These are phyloP conservation scores for Apodemia hepburni DNA, from an alignment of 2,888 invertebrate species.

Conservation along the genomic window DNA sequence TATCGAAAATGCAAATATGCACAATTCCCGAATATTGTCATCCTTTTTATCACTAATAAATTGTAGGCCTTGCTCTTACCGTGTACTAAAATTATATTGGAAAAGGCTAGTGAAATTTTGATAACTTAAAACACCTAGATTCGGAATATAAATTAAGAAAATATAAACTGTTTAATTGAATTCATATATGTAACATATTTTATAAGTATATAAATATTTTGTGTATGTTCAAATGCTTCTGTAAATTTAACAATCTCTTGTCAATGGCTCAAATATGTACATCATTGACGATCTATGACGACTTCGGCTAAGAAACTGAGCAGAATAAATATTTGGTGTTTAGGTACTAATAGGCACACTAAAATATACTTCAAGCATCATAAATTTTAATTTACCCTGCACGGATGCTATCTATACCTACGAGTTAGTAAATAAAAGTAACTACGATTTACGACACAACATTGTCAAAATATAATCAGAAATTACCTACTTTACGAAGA, in stretches of 20 bases:
- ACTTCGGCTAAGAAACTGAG: constrained; percentile 1
- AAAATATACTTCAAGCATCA: background rate
- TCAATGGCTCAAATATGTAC: background rate
- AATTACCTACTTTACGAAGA: background rate
- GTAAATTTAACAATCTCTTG: constrained; percentile 5
- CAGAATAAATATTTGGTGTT: background rate
- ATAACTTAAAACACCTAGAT: constrained; percentile 74
- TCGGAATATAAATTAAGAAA: constrained; percentile 66
- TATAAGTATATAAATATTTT: constrained; percentile 18
- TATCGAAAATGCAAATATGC: constrained; percentile 34
- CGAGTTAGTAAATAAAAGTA: background rate
- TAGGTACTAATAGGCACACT: background rate
- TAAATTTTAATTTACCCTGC: background rate
- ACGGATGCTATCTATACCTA: background rate
- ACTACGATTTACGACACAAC: background rate
- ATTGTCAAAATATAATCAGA: background rate
- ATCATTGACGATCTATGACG: background rate
- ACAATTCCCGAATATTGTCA: constrained; percentile 40
- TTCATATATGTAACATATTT: constrained; percentile 17
- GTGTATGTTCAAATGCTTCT: constrained; percentile 9
- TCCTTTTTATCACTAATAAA: constrained; percentile 52
- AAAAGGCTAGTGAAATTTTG: constrained; percentile 80
- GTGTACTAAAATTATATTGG: constrained; percentile 66
- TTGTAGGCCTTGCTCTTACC: constrained; percentile 69
- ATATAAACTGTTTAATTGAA: constrained; percentile 46